Evolutionary conservation across 2,797 vertebrate species (phyloP).

Genomic region (Ctenochaetus hawaiiensis): DNA sequence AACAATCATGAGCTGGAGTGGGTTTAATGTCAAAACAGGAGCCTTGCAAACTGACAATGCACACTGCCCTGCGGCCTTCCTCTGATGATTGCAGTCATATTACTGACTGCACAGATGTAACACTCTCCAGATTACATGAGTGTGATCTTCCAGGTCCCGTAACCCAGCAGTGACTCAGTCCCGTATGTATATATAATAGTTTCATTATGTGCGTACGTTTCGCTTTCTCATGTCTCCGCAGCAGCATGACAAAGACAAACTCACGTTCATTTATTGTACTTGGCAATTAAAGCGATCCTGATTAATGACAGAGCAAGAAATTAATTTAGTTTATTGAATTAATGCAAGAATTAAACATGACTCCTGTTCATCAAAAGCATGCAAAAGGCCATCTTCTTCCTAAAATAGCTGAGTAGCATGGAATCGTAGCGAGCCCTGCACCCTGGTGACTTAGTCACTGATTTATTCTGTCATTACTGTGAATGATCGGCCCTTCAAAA

Average conservation of each 20-base stretch:
- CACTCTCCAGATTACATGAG: slow-evolving; percentile 46
- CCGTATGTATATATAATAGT: slow-evolving; percentile 43
- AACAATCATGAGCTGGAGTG: slow-evolving; percentile 66
- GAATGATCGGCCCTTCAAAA: slow-evolving; percentile 89
- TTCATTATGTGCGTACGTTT: slow-evolving; percentile 30
- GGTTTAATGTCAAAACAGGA: slow-evolving; percentile 81
- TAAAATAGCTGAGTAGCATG: slow-evolving; percentile 82
- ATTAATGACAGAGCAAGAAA: slow-evolving; percentile 64
- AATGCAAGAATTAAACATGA: slow-evolving; percentile 68
- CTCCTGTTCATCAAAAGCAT: slow-evolving; percentile 71
- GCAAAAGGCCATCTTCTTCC: slow-evolving; percentile 81
- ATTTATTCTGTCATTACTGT: slow-evolving; percentile 91
- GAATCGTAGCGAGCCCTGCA: slow-evolving; percentile 72
- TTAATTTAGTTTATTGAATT: slow-evolving; percentile 63
- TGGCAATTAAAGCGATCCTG: slow-evolving; percentile 53
- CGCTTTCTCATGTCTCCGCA: slow-evolving; percentile 23
- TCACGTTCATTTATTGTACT: slow-evolving; percentile 57
- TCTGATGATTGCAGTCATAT: slow-evolving; percentile 62
- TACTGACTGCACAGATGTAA: slow-evolving; percentile 52
- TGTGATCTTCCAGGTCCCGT: slow-evolving; percentile 34
- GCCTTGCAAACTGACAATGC: slow-evolving; percentile 63
- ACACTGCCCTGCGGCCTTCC: slow-evolving; percentile 59
- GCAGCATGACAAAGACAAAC: slow-evolving; percentile 56
- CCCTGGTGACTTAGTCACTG: slow-evolving; percentile 80
- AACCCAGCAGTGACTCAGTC: slow-evolving; percentile 31